phyloP scores from a whole-genome alignment of 2,113 vertebrate species.

The Ciconia stormi region DNA sequence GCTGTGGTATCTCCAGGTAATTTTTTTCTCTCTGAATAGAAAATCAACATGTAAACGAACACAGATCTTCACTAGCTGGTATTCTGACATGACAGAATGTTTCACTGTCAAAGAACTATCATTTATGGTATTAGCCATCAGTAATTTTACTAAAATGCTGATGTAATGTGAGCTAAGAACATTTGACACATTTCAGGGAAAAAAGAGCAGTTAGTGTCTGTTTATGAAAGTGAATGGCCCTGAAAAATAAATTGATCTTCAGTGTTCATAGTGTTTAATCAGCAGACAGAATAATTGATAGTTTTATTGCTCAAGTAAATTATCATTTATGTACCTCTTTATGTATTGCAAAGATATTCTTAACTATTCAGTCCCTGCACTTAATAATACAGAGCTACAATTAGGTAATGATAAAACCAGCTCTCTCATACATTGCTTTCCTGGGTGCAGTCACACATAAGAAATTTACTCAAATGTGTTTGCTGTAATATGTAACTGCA shows the following conservation, averaged over 20 bases:
- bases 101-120: conserved; percentile 38
- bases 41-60: conserved; percentile 34
- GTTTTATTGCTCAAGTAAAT: conserved; percentile 2
- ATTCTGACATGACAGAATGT: conserved; percentile 16
- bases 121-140: conserved; percentile 11
- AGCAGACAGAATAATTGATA: conserved; percentile 41
- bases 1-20: neutral
- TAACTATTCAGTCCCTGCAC: neutral
- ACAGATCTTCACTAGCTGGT: neutral
- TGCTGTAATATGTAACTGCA: neutral
- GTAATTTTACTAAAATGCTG: conserved; percentile 39
- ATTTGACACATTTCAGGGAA: conserved; percentile 10
- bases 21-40: conserved; percentile 36
- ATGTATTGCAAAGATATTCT: neutral
- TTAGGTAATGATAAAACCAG: conserved; percentile 27
- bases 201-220: neutral
- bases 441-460: neutral
- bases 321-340: neutral
- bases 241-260: conserved; percentile 56
- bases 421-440: neutral
- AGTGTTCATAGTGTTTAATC: conserved; percentile 38
- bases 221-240: conserved; percentile 35
- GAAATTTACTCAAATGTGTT: neutral
- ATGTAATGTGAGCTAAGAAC: conserved; percentile 2
- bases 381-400: neutral